Conservation (phyloP, 1,140 invertebrate species). For the Hyles euphorbiae region DNA sequence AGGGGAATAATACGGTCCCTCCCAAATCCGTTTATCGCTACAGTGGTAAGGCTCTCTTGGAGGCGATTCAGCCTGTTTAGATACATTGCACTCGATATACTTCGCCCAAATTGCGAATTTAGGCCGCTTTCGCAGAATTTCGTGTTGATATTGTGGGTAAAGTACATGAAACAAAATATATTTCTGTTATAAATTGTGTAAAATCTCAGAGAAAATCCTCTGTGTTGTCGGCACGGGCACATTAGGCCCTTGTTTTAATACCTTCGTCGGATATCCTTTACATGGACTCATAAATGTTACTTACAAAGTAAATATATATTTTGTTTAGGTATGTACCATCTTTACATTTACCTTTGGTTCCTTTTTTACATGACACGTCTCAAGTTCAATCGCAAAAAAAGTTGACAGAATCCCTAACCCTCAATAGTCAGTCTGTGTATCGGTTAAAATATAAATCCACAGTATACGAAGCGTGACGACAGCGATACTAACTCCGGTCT, state of each 20-base stretch:
- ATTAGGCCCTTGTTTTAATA: no score
- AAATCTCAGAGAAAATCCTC: conserved; percentile 1
- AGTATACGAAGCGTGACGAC: conserved; percentile 54
- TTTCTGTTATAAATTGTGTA: background rate
- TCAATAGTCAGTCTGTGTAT: conserved; percentile 15
- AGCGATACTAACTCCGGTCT: conserved; percentile 44
- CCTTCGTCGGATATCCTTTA: no score
- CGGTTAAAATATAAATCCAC: conserved; percentile 39
- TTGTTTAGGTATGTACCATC: no score
- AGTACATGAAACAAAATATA: background rate
- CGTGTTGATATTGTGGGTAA: background rate
- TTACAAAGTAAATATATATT: no score
- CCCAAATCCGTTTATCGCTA: conserved; percentile 55
- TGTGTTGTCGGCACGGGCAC: background rate
- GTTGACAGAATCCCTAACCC: background rate
- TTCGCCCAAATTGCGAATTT: conserved; percentile 35
- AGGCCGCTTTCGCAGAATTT: conserved; percentile 27
- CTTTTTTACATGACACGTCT: background rate
- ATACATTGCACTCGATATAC: conserved; percentile 49
- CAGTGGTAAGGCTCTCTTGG: conserved; percentile 37
- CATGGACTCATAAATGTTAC: no score
- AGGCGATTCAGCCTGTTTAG: conserved; percentile 40
- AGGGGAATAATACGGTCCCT: conserved; percentile 47
- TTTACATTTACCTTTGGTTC: background rate
- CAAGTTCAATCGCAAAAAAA: background rate